Evolutionary conservation across 2,113 vertebrate genomes (phyloP), one percentile per base, ranked within the genome.

Genomic region (Castor canadensis): DNA sequence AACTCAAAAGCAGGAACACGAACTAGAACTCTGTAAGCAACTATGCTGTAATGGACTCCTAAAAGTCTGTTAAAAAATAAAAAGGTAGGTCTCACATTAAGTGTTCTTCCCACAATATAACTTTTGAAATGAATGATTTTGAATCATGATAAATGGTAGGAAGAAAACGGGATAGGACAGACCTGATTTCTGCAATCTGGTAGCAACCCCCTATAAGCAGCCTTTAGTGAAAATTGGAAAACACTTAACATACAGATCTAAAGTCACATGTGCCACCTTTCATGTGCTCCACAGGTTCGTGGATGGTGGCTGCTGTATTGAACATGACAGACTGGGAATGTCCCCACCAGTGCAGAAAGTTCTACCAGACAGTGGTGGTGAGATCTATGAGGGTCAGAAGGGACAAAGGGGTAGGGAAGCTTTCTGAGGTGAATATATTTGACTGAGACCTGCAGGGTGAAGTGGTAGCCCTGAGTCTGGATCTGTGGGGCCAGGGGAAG

Each of bases 351-450:
- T 19, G 52, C 75, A 35, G 76, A 62, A 72, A 52, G 28, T 76
- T 32, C 26, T 45, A 22, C 1, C 11, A 20, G 40, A 28, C 1
- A 28, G 49, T 2, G 8, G 54, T 11, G n/a, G 54, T 9, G 3
- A 43, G 79, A 72, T 54, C 17, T 15, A 4, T 19, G 26, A 16
- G 35, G 32, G 38, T 24, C 9, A 6, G 32, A 49, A 43, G 38
- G 5, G 15, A 35, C 16, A 40, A 87, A 26, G 7, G 12, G 20
- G n/a, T 10, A 13, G n/a, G 47, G n/a, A 40, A 60, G 32, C 8
- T 26, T 30, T 40, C 26, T 32, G 32, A 40, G 35, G 26, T 0
- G 32, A 26, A 13, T 81, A 28, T 1, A 0, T 20, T 52, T 45
- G 45, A 2, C 52, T 20, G 17, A 66, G 38, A 30, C 56, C 49